Evolutionary conservation across 2,797 vertebrate genomes (phyloP).

Genomic region (Cheirogaleus major): DNA sequence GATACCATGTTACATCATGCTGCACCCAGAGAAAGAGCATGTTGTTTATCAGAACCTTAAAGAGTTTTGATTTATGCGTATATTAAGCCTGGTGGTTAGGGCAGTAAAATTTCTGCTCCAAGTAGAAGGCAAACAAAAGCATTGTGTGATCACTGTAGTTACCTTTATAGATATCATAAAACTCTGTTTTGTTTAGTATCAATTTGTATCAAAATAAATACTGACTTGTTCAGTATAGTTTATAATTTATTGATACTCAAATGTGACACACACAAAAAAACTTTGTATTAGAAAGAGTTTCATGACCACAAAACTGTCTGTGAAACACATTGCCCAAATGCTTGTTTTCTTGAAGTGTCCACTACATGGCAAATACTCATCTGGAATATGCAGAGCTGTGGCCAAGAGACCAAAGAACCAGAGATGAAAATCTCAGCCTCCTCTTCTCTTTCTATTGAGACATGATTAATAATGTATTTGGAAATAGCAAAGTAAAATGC

Average conservation of each 20-base stretch:
- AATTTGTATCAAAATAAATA: slow-evolving; percentile 16
- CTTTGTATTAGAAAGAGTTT: neutral
- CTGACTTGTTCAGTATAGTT: neutral
- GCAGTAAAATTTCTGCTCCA: neutral
- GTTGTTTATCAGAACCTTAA: neutral
- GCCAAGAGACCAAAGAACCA: neutral
- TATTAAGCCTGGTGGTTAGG: neutral
- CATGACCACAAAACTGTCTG: neutral
- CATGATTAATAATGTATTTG: neutral
- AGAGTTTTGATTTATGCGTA: neutral
- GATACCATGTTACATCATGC: neutral
- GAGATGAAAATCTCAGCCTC: neutral
- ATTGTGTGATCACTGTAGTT: neutral
- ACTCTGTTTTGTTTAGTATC: neutral
- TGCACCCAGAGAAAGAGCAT: neutral
- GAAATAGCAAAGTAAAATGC: slow-evolving; percentile 36
- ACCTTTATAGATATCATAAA: neutral
- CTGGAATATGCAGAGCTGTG: neutral
- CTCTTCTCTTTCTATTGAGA: neutral
- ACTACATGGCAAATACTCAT: neutral
- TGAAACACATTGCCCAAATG: neutral
- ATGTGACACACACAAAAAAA: neutral
- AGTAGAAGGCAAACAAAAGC: neutral
- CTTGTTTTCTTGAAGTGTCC: neutral
- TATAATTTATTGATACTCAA: neutral